A percentile compares a stretch with the other conserved stretches of the same genome.
phyloP scores from a whole-genome alignment of 2,888 invertebrate genomes.

The Agrilus cyanescens region DNA sequence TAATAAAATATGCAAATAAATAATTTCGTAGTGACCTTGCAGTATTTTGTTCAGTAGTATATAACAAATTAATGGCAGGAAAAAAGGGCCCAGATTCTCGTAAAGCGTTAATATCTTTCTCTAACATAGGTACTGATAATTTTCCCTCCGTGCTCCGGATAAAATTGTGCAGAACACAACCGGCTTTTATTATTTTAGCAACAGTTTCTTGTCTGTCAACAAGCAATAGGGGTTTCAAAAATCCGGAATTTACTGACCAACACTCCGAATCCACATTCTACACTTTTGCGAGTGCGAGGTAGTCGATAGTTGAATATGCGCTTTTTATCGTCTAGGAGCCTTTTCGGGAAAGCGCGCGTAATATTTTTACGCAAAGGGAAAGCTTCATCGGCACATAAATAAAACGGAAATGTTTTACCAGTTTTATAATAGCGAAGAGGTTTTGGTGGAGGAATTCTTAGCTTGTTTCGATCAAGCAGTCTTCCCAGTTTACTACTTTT shows the following conservation, averaged over 20 bases:
- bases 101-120: too few relatives aligned
- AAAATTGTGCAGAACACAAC: slow-evolving; percentile 4
- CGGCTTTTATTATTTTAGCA: background rate
- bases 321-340: background rate
- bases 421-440: background rate
- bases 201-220: slow-evolving; percentile 1
- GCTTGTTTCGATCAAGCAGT: background rate
- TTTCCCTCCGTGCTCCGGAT: slow-evolving; percentile 2
- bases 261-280: slow-evolving; percentile 3
- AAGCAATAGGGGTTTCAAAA: slow-evolving; percentile 1
- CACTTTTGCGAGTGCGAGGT: background rate
- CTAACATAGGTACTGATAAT: too few relatives aligned
- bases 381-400: slow-evolving; percentile 6
- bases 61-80: too few relatives aligned
- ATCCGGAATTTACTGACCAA: slow-evolving; percentile 3
- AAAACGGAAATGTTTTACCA: background rate
- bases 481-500: background rate
- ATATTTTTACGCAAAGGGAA: slow-evolving; percentile 2
- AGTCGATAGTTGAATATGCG: slow-evolving; percentile 5
- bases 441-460: background rate
- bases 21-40: too few relatives aligned
- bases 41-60: too few relatives aligned
- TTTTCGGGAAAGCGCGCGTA: slow-evolving; percentile 2
- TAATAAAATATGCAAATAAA: too few relatives aligned
- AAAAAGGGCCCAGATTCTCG: too few relatives aligned